Percentiles rank a stretch among this genome's conserved stretches.
phyloP scores from a whole-genome alignment of 2,797 vertebrate genomes.

The Lagorchestes hirsutus region DNA sequence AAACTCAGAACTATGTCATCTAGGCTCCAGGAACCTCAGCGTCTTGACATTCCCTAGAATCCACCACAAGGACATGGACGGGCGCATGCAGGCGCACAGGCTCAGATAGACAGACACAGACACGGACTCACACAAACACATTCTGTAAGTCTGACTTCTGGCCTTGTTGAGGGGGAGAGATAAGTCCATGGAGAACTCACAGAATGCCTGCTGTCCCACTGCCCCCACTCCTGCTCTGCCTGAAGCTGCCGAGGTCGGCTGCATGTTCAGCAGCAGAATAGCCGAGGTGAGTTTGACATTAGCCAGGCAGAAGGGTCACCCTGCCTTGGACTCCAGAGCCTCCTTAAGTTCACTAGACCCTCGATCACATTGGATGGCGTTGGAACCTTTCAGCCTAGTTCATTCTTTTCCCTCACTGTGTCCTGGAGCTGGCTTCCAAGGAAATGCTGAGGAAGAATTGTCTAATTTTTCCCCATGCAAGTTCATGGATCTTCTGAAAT shows the following conservation, averaged over 20 bases:
- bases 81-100: not conserved
- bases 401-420: not conserved
- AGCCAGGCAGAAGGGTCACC: not conserved
- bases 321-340: not conserved
- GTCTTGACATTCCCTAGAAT: not conserved
- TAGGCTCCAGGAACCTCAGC: not conserved
- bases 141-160: not conserved
- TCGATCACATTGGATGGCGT: not conserved
- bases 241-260: not conserved
- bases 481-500: not conserved
- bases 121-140: not conserved
- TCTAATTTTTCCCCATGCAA: not conserved
- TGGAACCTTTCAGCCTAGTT: not conserved
- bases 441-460: not conserved
- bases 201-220: not conserved
- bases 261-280: too few relatives aligned
- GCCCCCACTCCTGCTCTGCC: not conserved
- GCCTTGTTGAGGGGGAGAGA: accelerated
- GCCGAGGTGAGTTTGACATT: not conserved
- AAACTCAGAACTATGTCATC: not conserved
- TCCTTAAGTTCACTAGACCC: not conserved
- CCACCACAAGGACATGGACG: not conserved
- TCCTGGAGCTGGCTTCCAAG: not conserved
- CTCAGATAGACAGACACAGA: not conserved
- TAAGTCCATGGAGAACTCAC: not conserved